Base-by-base conservation (phyloP, 2,797 vertebrate species). In the Leptodactylus fallax region DNA sequence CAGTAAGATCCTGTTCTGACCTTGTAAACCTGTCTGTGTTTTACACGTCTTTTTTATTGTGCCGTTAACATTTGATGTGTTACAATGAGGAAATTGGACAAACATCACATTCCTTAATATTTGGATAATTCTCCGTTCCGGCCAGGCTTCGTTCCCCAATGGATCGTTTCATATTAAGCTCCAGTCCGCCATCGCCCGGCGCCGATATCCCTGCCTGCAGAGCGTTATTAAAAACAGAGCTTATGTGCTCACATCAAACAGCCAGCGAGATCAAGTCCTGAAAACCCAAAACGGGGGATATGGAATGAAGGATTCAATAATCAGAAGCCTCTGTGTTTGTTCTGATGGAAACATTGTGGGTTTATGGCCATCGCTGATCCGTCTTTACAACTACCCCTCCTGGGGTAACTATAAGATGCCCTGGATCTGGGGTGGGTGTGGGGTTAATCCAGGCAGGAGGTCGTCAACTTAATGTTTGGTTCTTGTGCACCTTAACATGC, bases 221-320 rank as follows among this genome's bases (percentile, higher is more conserved):
- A 36, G 47, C 8, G 10, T 88, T 88, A 88, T 88, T 88, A 85
- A 78, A 88, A 88, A 53, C 83, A 88, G 76, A 88, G 58, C 61
- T 79, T 25, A 79, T 36, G 56, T 71, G 27, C 60, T 58, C 56
- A 21, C 87, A 89, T 89, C 87, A 89, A 89, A 89, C 83, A 51
- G 63, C 13, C 67, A 1, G 21, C 13, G 76, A 74, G 56, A 77
- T 85, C 87, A 85, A 81, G 47, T 47, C 12, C 78, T 27, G 21
- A 60, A 67, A 76, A 82, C 27, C 23, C 36, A 36, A 36, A 36
- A 36, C 4, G 36, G 12, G 78, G 13, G 56, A 80, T 69, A 81
- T 17, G 81, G 71, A 86, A 67, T 56, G 47, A 85, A 58, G 65
- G 45, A 51, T 53, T 55, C 55, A 78, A 36, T 60, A 69, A 89